Evolutionary conservation across 2,113 vertebrate species (phyloP).

Genomic region (Mobula hypostoma): DNA sequence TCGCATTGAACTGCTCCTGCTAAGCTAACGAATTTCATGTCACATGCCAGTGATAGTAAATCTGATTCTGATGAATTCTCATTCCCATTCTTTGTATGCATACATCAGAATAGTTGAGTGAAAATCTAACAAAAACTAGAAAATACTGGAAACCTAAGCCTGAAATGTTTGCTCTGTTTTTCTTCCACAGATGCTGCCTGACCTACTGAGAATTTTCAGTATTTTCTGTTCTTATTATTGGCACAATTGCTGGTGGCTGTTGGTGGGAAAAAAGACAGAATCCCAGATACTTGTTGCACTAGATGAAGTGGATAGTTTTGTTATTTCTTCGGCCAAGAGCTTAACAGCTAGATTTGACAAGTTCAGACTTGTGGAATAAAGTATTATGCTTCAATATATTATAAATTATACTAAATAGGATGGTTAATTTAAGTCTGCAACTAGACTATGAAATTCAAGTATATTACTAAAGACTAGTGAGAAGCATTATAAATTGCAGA

Average conservation of each 20-base stretch:
- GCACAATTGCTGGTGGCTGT: not conserved
- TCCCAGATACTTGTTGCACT: not conserved
- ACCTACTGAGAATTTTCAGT: too few species aligned
- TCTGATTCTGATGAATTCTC: not conserved
- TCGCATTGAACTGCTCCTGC: too few species aligned
- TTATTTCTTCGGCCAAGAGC: not conserved
- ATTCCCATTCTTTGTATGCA: not conserved
- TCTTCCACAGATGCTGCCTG: too few species aligned
- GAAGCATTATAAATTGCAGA: not conserved
- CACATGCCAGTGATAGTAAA: too few species aligned
- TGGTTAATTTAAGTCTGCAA: not conserved
- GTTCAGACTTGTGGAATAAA: not conserved
- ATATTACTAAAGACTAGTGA: not conserved
- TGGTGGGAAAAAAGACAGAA: not conserved
- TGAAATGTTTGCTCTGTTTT: too few species aligned
- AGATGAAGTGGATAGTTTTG: not conserved
- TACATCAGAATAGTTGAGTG: not conserved
- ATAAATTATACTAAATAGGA: not conserved
- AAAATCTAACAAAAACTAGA: too few species aligned
- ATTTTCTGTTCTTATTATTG: not conserved
- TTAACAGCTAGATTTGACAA: not conserved
- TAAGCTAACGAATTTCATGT: too few species aligned
- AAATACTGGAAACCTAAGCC: too few species aligned
- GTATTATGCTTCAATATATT: not conserved
- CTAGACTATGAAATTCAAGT: not conserved